Conservation (phyloP, 1,140 invertebrate genomes). For the Nasonia longicornis region DNA sequence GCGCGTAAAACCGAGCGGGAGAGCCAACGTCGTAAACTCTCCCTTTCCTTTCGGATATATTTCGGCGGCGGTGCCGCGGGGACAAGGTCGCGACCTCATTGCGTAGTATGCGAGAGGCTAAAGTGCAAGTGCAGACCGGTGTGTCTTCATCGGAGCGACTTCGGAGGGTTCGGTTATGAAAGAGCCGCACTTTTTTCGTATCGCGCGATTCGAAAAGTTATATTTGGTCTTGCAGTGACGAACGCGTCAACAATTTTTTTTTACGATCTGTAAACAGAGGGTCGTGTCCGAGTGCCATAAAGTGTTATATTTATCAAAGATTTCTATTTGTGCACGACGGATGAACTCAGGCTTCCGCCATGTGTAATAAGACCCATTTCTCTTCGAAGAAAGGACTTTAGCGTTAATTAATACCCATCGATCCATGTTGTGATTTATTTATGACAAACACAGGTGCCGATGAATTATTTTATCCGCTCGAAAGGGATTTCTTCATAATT, state of each 20-base stretch:
- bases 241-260: not conserved
- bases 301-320: not conserved
- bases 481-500: not conserved
- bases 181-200: too few relatives aligned
- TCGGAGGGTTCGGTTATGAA: too few relatives aligned
- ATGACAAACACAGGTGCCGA: too few relatives aligned
- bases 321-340: not conserved
- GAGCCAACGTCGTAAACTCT: slow-evolving; percentile 31
- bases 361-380: not conserved
- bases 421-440: too few relatives aligned
- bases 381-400: not conserved
- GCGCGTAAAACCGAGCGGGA: not conserved
- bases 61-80: slow-evolving; percentile 32
- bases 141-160: too few relatives aligned
- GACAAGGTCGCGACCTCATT: slow-evolving; percentile 43
- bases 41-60: slow-evolving; percentile 32
- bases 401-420: too few relatives aligned
- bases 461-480: too few relatives aligned
- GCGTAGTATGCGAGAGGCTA: not conserved
- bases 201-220: too few relatives aligned
- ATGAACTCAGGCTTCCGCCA: not conserved
- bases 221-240: too few relatives aligned
- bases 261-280: not conserved
- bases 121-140: too few relatives aligned
- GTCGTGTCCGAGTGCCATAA: not conserved